Evolutionary conservation across 1,140 invertebrate genomes (phyloP).

Genomic region (Drosophila azteca): DNA sequence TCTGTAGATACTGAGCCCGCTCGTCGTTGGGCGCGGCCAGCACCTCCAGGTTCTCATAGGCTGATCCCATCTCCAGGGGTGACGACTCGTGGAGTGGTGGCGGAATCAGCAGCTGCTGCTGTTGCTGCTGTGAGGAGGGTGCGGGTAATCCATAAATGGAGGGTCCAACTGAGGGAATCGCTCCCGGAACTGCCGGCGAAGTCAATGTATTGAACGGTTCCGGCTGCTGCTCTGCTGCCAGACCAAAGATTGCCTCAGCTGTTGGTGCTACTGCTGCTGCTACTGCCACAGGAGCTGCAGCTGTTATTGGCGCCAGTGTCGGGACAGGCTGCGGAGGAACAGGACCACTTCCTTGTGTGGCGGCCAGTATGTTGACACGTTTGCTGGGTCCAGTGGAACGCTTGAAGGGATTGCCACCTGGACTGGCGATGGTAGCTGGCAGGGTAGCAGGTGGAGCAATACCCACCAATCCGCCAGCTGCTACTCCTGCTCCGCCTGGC

Average conservation of each 20-base stretch:
- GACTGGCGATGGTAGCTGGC: conserved; percentile 5
- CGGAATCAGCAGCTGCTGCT: background rate
- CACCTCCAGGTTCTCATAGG: conserved; percentile 71
- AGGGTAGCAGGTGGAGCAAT: conserved; percentile 16
- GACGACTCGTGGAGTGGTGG: no score
- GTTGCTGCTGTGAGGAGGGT: conserved; percentile 3
- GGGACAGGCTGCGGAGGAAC: background rate
- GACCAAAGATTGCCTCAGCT: no score
- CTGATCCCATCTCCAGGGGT: background rate
- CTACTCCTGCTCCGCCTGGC: conserved; percentile 1
- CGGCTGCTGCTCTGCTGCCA: conserved; percentile 11
- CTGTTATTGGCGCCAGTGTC: background rate
- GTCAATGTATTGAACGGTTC: no score
- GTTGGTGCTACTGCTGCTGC: no score
- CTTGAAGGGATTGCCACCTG: conserved; percentile 81
- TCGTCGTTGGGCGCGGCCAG: conserved; percentile 85
- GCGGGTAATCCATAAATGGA: conserved; percentile 9
- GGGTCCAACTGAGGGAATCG: no score
- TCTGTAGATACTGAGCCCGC: conserved; percentile 89
- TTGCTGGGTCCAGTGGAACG: conserved; percentile 77
- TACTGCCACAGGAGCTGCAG: no score
- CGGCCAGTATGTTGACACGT: conserved; percentile 73
- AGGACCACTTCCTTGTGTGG: conserved; percentile 45
- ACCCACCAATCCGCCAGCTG: conserved; percentile 13
- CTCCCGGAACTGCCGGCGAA: no score